These are phyloP conservation scores for Ailuropoda melanoleuca DNA, from an alignment of 2,113 vertebrate genomes.

Conservation along the genomic window DNA sequence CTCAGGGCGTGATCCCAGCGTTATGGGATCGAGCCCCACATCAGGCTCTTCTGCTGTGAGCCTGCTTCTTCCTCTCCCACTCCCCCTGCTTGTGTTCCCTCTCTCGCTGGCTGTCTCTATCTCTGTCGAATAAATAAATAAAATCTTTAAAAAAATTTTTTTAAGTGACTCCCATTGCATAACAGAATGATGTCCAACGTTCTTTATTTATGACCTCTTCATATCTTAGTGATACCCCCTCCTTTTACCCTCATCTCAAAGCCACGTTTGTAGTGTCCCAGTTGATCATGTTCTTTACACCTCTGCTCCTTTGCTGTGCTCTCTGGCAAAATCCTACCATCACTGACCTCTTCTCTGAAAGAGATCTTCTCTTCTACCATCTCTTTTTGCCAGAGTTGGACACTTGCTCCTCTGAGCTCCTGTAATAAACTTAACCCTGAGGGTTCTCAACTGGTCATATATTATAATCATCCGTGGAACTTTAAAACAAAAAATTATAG, in stretches of 20 bases:
- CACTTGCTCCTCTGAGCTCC: neutral
- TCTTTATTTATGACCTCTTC: neutral
- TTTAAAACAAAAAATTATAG: neutral
- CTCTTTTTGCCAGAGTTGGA: neutral
- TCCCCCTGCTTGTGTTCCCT: no score
- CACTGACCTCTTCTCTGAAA: neutral
- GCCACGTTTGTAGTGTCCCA: neutral
- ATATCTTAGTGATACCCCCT: neutral
- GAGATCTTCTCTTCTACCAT: neutral
- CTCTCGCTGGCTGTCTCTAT: no score
- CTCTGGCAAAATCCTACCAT: neutral
- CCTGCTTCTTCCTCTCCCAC: no score
- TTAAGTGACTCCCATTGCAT: neutral
- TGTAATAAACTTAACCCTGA: neutral
- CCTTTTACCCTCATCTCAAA: neutral
- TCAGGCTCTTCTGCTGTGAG: no score
- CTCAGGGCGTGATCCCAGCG: no score
- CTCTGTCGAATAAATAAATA: no score
- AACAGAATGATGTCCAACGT: neutral
- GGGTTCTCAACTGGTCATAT: neutral
- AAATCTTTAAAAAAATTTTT: no score
- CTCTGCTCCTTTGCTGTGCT: neutral
- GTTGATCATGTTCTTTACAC: neutral
- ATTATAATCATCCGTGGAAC: neutral
- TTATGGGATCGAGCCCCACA: no score